A percentile compares a stretch with the other conserved stretches of the same genome.
These are phyloP conservation scores for Bradynema listronoti DNA, from an alignment of 1,140 invertebrate species.

Conservation along the genomic window DNA sequence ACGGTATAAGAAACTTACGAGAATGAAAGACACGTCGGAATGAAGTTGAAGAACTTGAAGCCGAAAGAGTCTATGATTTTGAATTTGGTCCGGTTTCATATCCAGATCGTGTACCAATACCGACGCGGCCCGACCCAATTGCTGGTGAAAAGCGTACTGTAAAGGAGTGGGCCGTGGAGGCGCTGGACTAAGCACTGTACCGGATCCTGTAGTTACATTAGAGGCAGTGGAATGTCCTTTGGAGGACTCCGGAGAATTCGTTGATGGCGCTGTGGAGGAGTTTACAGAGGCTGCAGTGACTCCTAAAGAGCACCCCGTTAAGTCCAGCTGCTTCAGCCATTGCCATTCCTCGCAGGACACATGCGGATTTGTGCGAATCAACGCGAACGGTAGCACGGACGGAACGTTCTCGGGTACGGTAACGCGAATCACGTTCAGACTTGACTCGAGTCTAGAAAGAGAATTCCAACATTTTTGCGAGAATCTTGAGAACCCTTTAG, in stretches of 20 bases:
- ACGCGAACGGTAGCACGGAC: conserved; percentile 82
- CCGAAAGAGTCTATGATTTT: conserved; percentile 19
- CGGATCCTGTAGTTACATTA: too few relatives aligned
- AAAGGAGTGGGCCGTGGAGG: not conserved
- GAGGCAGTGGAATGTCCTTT: too few relatives aligned
- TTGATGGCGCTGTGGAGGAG: too few relatives aligned
- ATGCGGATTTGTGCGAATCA: conserved; percentile 85
- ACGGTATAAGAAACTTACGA: conserved; percentile 15
- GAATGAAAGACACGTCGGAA: conserved; percentile 31
- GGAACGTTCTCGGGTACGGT: conserved; percentile 80
- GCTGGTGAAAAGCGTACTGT: conserved; percentile 29
- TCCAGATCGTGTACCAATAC: conserved; percentile 28
- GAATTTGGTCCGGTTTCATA: conserved; percentile 23
- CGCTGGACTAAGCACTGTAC: too few relatives aligned
- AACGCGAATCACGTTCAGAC: conserved; percentile 84
- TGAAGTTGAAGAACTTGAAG: conserved; percentile 31
- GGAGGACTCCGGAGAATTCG: too few relatives aligned
- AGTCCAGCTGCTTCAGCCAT: conserved; percentile 4
- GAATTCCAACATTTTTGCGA: too few relatives aligned
- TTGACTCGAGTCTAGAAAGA: conserved; percentile 87
- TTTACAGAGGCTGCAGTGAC: too few relatives aligned
- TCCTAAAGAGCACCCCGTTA: too few relatives aligned
- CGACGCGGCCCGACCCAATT: conserved; percentile 17
- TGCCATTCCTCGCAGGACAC: conserved; percentile 65
- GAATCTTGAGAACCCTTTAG: too few relatives aligned